A percentile compares a stretch with the other conserved stretches of the same genome.
These are phyloP conservation scores for Myotis findleyi DNA, from an alignment of 2,797 vertebrate species.

Conservation along the genomic window DNA sequence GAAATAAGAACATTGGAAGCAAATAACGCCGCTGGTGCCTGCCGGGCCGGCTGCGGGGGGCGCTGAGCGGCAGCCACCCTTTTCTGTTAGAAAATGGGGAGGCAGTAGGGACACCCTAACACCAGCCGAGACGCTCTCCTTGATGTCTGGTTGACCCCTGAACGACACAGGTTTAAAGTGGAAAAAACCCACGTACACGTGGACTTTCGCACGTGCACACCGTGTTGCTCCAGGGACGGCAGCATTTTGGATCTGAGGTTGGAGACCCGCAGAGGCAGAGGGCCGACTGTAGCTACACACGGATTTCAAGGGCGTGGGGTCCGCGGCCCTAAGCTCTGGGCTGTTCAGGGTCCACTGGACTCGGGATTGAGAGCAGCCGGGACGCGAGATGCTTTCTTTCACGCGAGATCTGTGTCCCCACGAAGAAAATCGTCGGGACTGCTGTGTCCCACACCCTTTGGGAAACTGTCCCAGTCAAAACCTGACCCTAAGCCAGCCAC, in stretches of 20 bases:
- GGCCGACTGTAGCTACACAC: no score
- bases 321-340: background rate
- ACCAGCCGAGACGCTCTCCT: background rate
- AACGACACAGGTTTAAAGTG: background rate
- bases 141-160: background rate
- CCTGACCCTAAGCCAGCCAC: background rate
- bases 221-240: rapidly evolving
- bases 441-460: background rate
- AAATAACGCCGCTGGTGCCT: background rate
- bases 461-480: background rate
- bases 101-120: background rate
- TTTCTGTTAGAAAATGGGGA: rapidly evolving
- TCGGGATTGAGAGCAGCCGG: background rate
- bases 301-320: rapidly evolving
- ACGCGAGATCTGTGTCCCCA: background rate
- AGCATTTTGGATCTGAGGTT: background rate
- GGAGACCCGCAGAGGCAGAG: no score
- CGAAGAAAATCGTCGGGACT: background rate
- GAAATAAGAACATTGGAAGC: background rate
- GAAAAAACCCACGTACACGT: rapidly evolving
- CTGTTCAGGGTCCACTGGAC: background rate
- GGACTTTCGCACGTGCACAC: background rate
- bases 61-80: background rate
- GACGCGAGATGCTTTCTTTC: background rate
- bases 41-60: background rate